phyloP scores from a whole-genome alignment of 2,113 vertebrate species.

The Phrynosoma platyrhinos region DNA sequence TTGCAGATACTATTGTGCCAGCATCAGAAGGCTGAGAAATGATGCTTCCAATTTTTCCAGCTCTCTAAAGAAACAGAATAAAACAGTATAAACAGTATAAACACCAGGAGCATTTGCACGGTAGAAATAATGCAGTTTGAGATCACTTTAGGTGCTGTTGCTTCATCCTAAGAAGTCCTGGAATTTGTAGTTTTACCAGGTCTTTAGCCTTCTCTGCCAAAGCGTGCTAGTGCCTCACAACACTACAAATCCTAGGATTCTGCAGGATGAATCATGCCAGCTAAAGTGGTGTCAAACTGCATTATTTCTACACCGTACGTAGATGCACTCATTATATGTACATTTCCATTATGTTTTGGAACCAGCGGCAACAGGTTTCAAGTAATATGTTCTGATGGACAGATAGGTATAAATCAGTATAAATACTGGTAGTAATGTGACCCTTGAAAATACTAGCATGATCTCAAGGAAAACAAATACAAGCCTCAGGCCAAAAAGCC shows the following conservation, averaged over 20 bases:
- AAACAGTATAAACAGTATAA: background rate
- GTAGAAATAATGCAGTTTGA: too few species aligned
- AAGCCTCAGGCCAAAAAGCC: background rate
- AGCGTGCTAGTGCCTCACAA: too few species aligned
- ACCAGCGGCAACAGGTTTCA: background rate
- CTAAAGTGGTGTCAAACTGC: too few species aligned
- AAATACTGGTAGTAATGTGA: background rate
- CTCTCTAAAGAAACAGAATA: slow-evolving; percentile 10
- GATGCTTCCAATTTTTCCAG: background rate
- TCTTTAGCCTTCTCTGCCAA: too few species aligned
- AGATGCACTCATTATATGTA: background rate
- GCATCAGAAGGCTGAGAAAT: background rate
- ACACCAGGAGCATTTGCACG: background rate
- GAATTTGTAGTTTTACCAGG: too few species aligned
- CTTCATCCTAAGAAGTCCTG: too few species aligned
- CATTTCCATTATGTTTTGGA: background rate
- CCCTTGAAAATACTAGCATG: background rate
- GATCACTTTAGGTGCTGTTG: too few species aligned
- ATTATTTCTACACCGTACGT: too few species aligned
- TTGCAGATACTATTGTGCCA: background rate
- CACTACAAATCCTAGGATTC: too few species aligned
- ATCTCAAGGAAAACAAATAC: background rate
- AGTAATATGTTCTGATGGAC: background rate
- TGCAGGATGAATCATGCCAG: too few species aligned
- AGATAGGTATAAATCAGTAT: background rate